Conservation (phyloP, 2,113 vertebrate species). For the Lepus europaeus region DNA sequence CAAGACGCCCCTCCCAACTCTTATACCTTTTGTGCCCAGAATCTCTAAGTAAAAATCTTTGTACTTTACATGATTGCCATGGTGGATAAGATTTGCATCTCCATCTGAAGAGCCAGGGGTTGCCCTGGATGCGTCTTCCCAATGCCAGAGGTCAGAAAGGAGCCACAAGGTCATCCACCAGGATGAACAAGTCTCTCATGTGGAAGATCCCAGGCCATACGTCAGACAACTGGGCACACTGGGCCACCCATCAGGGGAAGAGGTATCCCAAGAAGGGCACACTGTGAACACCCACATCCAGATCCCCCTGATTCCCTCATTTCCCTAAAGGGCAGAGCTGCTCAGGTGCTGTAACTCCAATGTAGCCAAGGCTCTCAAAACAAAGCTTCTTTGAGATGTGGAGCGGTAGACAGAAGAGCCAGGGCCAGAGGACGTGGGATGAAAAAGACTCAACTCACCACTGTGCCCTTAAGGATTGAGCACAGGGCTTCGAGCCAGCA, state of each 20-base stretch:
- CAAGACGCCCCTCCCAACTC: background rate
- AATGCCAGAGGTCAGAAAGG: background rate
- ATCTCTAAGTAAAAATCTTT: background rate
- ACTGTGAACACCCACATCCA: background rate
- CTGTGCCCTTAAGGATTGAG: background rate
- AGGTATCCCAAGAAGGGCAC: background rate
- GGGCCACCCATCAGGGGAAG: background rate
- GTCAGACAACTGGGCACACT: background rate
- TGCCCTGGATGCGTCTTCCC: background rate
- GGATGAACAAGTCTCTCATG: background rate
- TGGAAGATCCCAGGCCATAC: background rate
- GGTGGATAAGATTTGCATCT: background rate
- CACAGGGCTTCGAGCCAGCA: rapidly evolving
- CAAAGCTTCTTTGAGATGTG: background rate
- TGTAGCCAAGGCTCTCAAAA: background rate
- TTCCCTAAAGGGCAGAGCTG: background rate
- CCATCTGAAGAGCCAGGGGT: background rate
- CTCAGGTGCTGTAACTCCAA: background rate
- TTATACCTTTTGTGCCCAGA: background rate
- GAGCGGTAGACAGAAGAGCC: background rate
- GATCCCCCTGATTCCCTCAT: background rate
- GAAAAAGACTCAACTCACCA: background rate
- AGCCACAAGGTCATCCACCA: background rate
- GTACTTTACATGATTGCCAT: background rate
- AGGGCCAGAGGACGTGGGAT: rapidly evolving